phyloP scores from a whole-genome alignment of 2,113 vertebrate genomes.

The Scolopax mira region DNA sequence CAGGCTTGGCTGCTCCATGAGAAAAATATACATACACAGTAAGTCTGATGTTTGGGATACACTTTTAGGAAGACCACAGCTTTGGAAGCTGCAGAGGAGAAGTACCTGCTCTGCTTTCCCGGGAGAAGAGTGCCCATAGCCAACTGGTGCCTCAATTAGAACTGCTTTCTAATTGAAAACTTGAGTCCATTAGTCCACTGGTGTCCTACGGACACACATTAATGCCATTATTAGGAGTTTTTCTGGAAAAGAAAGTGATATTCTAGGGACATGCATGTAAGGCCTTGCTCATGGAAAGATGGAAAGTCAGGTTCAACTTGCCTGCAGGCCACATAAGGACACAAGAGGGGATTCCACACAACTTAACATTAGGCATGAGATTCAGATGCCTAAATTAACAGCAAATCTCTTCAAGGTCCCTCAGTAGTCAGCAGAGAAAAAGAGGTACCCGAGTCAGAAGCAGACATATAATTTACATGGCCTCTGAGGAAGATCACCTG shows the following conservation, averaged over 20 bases:
- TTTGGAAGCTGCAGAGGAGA: background rate
- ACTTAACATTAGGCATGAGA: background rate
- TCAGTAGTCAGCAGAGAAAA: background rate
- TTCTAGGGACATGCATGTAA: background rate
- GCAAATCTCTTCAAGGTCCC: background rate
- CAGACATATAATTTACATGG: background rate
- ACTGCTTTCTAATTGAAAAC: background rate
- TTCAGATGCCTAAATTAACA: background rate
- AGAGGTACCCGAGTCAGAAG: background rate
- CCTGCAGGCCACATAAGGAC: background rate
- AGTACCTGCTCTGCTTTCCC: background rate
- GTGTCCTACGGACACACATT: background rate
- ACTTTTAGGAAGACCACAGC: background rate
- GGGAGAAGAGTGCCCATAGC: background rate
- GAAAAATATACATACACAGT: background rate
- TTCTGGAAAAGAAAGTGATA: background rate
- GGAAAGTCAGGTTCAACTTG: background rate
- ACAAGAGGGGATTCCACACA: background rate
- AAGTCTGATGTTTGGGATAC: background rate
- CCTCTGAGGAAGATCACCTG: background rate
- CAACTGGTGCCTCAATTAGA: background rate
- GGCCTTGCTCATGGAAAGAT: background rate
- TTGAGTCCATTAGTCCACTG: rapidly evolving
- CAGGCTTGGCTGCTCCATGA: background rate
- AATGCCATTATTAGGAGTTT: background rate